Base-by-base conservation (phyloP, 1,140 invertebrate genomes). In the Littorina saxatilis region DNA sequence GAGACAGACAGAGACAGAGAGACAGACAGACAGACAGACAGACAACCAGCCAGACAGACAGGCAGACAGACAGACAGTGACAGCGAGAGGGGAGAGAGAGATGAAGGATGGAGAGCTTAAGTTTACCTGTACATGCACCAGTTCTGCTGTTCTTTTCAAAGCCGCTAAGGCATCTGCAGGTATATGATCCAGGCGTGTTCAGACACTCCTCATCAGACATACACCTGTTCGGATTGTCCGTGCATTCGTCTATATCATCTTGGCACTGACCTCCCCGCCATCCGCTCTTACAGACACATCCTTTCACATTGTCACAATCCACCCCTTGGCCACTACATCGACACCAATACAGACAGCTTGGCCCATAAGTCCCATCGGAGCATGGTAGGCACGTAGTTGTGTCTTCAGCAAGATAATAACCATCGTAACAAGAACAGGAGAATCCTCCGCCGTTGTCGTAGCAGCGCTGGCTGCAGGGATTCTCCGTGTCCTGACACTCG, bases 121-220 rank as follows among this genome's bases (percentile, higher is more conserved):
- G 17, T 9, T 80, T 61, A 79, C 80, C 80, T 37, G 35, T 32
- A 43, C 80, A 82, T 17, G 37, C 40, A 11, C 66, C 74, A 37
- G 39, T 76, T 2, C 50, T 23, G 50, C 50, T 52, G 23, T 81
- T 52, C 66, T 52, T 11, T 32, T 47, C 39, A 61, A 81, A 84
- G 35, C 83, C 83, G 37, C 20, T 27, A 27, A 9, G 58, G 52
- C 83, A 84, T 0, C 37, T 63, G 79, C 83, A 84, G 23, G 29
- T 43, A 27, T 81, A 82, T 4, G 50, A 47, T 73, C 83, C 83
- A 55, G n/a, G 7, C 0, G 40, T 76, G 70, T 84, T 80, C 20
- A 17, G 23, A 63, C 83, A 84, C 5, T 63, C 13, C 37, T 43
- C 20, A 29, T 47, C 63, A 27, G 39, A 37, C 4, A 17, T 47